phyloP scores from a whole-genome alignment of 2,888 invertebrate genomes.

The Drosophila formosana region DNA sequence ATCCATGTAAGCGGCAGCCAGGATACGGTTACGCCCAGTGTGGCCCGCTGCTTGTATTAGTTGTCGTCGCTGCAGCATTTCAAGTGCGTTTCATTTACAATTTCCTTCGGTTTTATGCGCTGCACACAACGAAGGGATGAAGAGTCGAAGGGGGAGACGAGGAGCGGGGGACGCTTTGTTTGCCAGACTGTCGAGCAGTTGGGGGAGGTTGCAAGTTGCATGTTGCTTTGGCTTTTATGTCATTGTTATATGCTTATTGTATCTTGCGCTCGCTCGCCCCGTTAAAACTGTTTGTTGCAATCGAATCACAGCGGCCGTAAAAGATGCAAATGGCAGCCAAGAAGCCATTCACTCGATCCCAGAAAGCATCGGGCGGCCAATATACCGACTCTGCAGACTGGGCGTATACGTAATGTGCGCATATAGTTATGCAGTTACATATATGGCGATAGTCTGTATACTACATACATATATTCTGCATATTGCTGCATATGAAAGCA shows the following conservation, averaged over 20 bases:
- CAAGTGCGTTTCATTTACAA: conserved; percentile 80
- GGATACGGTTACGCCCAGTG: conserved; percentile 55
- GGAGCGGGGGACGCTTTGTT: conserved; percentile 23
- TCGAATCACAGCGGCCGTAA: conserved; percentile 73
- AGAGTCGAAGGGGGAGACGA: background rate
- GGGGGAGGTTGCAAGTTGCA: conserved; percentile 39
- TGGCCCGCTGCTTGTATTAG: conserved; percentile 28
- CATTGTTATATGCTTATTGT: conserved; percentile 75
- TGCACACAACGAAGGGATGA: conserved; percentile 15
- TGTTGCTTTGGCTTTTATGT: conserved; percentile 68
- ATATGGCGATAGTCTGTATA: background rate
- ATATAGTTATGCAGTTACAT: background rate
- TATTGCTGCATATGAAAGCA: conserved; percentile 47
- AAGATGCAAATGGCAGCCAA: conserved; percentile 70
- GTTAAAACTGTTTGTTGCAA: conserved; percentile 70
- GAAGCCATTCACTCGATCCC: conserved; percentile 52
- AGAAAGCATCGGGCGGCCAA: conserved; percentile 42
- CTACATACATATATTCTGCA: conserved; percentile 17
- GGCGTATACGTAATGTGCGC: conserved; percentile 50
- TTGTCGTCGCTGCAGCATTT: conserved; percentile 57
- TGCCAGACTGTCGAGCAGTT: conserved; percentile 2
- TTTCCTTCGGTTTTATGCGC: conserved; percentile 76
- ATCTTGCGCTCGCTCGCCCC: conserved; percentile 40
- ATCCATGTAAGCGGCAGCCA: conserved; percentile 51
- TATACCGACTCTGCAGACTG: conserved; percentile 13